A percentile compares a stretch with the other conserved stretches of the same genome.
Conservation (phyloP, 2,113 vertebrate genomes). For the Monopterus albus region DNA sequence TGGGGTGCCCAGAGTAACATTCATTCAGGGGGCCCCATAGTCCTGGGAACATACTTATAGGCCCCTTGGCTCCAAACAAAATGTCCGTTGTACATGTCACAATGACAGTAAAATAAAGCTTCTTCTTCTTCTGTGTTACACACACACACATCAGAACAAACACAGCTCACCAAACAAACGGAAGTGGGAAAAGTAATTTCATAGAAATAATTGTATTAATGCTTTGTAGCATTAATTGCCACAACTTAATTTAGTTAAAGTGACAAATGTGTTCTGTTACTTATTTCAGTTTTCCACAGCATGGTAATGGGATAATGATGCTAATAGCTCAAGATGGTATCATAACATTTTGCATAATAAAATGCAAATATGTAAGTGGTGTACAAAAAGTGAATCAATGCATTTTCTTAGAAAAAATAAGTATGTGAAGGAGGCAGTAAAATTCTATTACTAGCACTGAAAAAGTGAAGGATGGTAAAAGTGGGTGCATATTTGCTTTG, state of each 20-base stretch:
- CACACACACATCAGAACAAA: constrained; percentile 3
- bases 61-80: too few relatives aligned
- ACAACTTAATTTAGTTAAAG: constrained; percentile 52
- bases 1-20: background rate
- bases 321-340: constrained; percentile 43
- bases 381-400: constrained; percentile 13
- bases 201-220: constrained; percentile 37
- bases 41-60: background rate
- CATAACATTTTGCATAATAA: constrained; percentile 40
- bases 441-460: background rate
- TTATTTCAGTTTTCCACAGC: constrained; percentile 47
- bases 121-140: background rate
- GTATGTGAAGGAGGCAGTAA: constrained; percentile 4
- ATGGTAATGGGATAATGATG: constrained; percentile 64
- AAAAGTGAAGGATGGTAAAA: background rate
- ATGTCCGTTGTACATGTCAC: too few relatives aligned
- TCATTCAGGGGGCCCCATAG: background rate
- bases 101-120: too few relatives aligned
- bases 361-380: constrained; percentile 37
- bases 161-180: constrained; percentile 38
- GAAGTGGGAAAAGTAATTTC: constrained; percentile 41
- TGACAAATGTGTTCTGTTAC: constrained; percentile 43
- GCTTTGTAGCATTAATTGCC: constrained; percentile 43
- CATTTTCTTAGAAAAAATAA: constrained; percentile 17
- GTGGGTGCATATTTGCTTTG: constrained; percentile 1